Evolutionary conservation across 37 sponge, comb jelly and placozoan species (phyloP), one percentile per base, ranked within the genome.

Genomic region (Axinella damicornis): DNA sequence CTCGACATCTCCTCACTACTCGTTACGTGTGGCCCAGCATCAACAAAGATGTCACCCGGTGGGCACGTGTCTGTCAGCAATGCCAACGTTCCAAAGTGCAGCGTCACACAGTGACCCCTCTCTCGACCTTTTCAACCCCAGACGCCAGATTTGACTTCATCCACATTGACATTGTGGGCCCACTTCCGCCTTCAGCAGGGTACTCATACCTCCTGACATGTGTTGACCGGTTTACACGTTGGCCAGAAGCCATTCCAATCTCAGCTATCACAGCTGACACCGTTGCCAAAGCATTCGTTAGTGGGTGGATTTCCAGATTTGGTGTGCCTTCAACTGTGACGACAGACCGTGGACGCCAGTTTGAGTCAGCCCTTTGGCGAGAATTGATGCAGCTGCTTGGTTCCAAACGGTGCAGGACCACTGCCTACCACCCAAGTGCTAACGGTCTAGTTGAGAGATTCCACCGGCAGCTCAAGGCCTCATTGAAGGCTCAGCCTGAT

Each of bases 151-250:
- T 91, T 59, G 86, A 81, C 62, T 64, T 74, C 35, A 61, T 91
- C 25, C 86, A 91, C 60, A 38, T 90, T 22, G 80, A 90, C 40
- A 57, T 91, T 60, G 81, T 90, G 35, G 85, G 91, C 13, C 91
- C 81, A 1, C 85, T 90, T 16, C 85, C 91, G 4, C 72, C 89
- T 18, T 74, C 86, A 22, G 67, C 57, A 25, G 76, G 91, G 22
- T 80, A 22, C 70, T 40, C 65, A 24, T 91, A 91, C 65, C 71
- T 89, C 5, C 72, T 89, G 20, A 89, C 89, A 36, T 83, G 72
- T 60, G 69, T 89, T 32, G 83, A 88, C 25, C 60, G 60, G 22
- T 88, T 88, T 24, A 83, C 78, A 0, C 65, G 82, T 25, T 88
- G 83, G 89, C 89, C 84, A 0, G 89, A 89, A 72, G 78, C 78